These are phyloP conservation scores for Ornithoptera alexandrae DNA, from an alignment of 2,888 invertebrate genomes.

Conservation along the genomic window DNA sequence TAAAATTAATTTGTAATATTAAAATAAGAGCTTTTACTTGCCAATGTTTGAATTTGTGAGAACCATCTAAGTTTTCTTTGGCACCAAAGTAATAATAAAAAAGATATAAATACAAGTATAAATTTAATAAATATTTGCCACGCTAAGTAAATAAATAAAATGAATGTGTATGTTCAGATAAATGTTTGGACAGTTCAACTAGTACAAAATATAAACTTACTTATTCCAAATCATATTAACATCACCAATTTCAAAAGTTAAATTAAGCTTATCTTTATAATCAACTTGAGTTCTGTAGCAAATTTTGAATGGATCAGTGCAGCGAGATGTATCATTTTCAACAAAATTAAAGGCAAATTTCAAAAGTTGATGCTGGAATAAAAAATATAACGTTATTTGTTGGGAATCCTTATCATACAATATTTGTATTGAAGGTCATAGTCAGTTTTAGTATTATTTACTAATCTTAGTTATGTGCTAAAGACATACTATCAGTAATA, in stretches of 20 bases:
- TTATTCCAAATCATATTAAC: constrained; percentile 63
- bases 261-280: constrained; percentile 54
- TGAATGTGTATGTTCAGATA: neutral
- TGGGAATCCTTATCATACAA: neutral
- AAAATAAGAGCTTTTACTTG: too few relatives aligned
- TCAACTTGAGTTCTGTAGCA: constrained; percentile 55
- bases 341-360: constrained; percentile 63
- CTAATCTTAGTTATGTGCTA: too few relatives aligned
- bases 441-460: neutral
- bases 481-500: too few relatives aligned
- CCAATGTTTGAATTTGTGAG: too few relatives aligned
- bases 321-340: constrained; percentile 55
- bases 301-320: constrained; percentile 55
- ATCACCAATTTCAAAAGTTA: constrained; percentile 64
- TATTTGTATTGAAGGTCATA: too few relatives aligned
- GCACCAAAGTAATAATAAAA: too few relatives aligned
- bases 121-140: too few relatives aligned
- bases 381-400: constrained; percentile 12
- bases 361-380: constrained; percentile 62
- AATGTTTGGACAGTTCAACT: neutral
- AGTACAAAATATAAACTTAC: constrained; percentile 46
- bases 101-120: too few relatives aligned
- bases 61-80: too few relatives aligned
- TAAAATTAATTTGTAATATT: too few relatives aligned
- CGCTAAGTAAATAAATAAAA: neutral